phyloP scores from a whole-genome alignment of 2,113 vertebrate species.

The Chauna torquata region DNA sequence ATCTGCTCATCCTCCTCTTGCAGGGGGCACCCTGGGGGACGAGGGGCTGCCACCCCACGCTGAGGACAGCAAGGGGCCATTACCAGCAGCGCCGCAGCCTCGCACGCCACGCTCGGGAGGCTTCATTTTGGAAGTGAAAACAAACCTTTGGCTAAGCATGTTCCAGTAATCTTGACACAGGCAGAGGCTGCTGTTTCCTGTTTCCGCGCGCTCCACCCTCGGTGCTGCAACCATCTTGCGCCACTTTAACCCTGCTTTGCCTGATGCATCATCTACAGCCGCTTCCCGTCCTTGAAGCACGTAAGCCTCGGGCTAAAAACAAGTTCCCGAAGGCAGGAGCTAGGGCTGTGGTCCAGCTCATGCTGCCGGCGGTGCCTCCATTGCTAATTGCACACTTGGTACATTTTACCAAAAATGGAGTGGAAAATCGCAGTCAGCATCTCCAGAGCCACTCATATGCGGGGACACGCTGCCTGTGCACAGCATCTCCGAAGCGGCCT shows the following conservation, averaged over 20 bases:
- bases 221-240: neutral
- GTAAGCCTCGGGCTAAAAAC: neutral
- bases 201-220: conserved; percentile 54
- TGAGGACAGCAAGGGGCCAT: neutral
- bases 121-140: conserved; percentile 21
- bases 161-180: conserved; percentile 30
- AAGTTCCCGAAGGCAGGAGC: neutral
- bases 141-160: neutral
- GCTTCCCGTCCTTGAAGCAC: neutral
- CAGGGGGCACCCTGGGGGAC: rapidly evolving
- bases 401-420: conserved; percentile 50
- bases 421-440: conserved; percentile 49
- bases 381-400: neutral
- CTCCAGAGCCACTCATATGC: neutral
- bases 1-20: neutral
- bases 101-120: neutral
- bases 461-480: neutral
- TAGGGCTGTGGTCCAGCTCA: neutral
- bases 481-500: neutral
- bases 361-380: conserved; percentile 2
- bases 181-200: conserved; percentile 40
- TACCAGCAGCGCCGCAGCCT: neutral
- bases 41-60: neutral
- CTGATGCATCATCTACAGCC: neutral
- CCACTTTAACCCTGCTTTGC: neutral